Conservation (phyloP, 1,140 invertebrate genomes). For the Bombus waltoni region DNA sequence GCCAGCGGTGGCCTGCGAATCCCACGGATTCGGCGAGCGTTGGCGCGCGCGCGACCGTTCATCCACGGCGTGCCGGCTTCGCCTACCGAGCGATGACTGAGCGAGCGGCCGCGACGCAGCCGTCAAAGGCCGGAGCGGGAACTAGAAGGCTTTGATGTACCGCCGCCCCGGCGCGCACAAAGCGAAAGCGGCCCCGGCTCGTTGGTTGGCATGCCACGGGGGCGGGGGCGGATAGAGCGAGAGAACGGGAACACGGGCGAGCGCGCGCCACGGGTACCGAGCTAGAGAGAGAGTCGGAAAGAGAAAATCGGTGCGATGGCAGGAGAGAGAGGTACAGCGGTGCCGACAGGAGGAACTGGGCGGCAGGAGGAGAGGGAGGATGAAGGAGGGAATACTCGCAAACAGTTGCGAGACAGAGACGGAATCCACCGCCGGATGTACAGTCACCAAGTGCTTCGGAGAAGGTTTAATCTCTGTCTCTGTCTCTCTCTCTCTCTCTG, state of each 20-base stretch:
- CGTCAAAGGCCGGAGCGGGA: slow-evolving; percentile 81
- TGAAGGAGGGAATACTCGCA: slow-evolving; percentile 4
- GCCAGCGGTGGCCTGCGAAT: slow-evolving; percentile 28
- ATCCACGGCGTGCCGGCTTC: slow-evolving; percentile 72
- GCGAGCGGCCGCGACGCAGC: slow-evolving; percentile 78
- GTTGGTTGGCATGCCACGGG: slow-evolving; percentile 75
- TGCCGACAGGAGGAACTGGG: background rate
- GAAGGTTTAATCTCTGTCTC: background rate
- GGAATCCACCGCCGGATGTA: slow-evolving; percentile 31
- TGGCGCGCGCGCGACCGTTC: slow-evolving; percentile 63
- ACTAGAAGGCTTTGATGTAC: slow-evolving; percentile 82
- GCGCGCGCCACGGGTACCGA: slow-evolving; percentile 23
- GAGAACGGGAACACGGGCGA: slow-evolving; percentile 62
- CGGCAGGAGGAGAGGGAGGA: slow-evolving; percentile 4
- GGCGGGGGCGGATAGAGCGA: slow-evolving; percentile 66
- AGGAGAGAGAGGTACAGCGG: background rate
- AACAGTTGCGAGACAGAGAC: background rate
- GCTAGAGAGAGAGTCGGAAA: slow-evolving; percentile 45
- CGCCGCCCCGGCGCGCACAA: slow-evolving; percentile 81
- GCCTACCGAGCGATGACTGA: slow-evolving; percentile 81
- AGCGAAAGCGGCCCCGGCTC: slow-evolving; percentile 79
- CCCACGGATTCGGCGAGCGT: slow-evolving; percentile 50
- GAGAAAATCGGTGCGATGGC: background rate
- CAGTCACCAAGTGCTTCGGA: slow-evolving; percentile 41
- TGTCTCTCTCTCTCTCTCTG: too few relatives aligned